Base-by-base conservation (phyloP, 53 echinoderm and acorn worm genomes). In the Paracentrotus lividus region DNA sequence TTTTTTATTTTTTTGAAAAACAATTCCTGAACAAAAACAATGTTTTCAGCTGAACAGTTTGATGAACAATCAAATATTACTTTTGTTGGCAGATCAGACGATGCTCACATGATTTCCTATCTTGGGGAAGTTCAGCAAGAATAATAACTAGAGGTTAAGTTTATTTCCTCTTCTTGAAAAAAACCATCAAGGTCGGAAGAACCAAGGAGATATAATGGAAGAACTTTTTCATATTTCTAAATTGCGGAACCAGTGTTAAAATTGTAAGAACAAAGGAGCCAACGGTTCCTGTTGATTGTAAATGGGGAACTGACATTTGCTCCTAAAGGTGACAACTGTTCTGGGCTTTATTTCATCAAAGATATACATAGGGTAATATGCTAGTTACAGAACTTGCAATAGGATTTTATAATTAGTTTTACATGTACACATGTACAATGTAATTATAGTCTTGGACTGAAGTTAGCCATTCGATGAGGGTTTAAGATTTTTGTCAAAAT, bases 111-210 rank as follows among this genome's bases (percentile, higher is more conserved):
- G 81, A 45, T 81, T 81, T 81, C 81, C 81, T 24, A 45, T 81
- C 1, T 81, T 18, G 16, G 57, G 49, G 27, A 81, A 49, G 31
- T 2, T 26, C 23, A 81, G 81, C 4, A 81, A 81, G 26, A 81
- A 81, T 10, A 81, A 81, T 81, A 45, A 12, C 47, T 5, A 49
- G 3, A 81, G 81, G 77, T 77, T 77, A 24, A 21, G 42, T 21
- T 42, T 77, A 42, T 77, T 77, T 77, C 42, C 77, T 77, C 24
- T 77, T 21, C 77, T 77, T 77, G 43, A 67, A 59, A n/a, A 1
- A 21, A 23, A 59, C 59, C 23, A n/a, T 59, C 23, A 59, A n/a
- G 59, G 4, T 59, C 23, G 59, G 59, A 24, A 1, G 23, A 59
- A 59, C 7, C n/a, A n/a, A n/a, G n/a, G n/a, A n/a, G n/a, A n/a